Percentiles rank a stretch among this genome's conserved stretches.
Conservation (phyloP, 2,797 vertebrate genomes). For the Florisuga fusca region DNA sequence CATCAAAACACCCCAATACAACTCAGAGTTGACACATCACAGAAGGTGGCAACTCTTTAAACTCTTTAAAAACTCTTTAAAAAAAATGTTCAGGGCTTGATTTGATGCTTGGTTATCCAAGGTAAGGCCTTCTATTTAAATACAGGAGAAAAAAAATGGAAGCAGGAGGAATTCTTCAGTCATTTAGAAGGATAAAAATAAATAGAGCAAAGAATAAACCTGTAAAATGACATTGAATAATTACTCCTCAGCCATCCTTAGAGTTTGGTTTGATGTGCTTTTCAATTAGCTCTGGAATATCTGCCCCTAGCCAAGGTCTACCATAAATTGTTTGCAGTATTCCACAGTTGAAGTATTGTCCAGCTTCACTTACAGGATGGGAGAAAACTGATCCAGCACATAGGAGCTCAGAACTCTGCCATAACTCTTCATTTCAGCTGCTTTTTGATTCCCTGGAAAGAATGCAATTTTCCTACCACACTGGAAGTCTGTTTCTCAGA, state of each 20-base stretch:
- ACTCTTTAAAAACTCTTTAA: not conserved
- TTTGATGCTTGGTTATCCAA: not conserved
- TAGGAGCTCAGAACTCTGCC: conserved; percentile 13
- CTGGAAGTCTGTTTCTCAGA: conserved; percentile 20
- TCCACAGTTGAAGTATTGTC: conserved; percentile 15
- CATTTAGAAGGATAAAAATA: not conserved
- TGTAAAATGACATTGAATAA: not conserved
- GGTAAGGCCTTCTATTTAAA: not conserved
- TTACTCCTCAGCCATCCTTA: not conserved
- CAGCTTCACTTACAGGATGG: conserved; percentile 4
- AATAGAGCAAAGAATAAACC: not conserved
- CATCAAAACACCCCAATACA: not conserved
- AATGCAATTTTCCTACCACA: conserved; percentile 61
- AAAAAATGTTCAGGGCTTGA: not conserved
- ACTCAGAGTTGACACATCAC: not conserved
- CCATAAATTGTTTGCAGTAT: not conserved
- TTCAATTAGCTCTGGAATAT: not conserved
- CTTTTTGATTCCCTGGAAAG: conserved; percentile 58
- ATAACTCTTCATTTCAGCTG: conserved; percentile 17
- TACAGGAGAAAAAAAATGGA: not conserved
- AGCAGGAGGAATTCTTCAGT: not conserved
- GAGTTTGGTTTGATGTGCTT: not conserved
- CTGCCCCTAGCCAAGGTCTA: not conserved
- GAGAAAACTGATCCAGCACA: not conserved
- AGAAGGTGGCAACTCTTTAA: not conserved